These are phyloP conservation scores for Malacosoma neustria DNA, from an alignment of 2,888 invertebrate genomes.

Conservation along the genomic window DNA sequence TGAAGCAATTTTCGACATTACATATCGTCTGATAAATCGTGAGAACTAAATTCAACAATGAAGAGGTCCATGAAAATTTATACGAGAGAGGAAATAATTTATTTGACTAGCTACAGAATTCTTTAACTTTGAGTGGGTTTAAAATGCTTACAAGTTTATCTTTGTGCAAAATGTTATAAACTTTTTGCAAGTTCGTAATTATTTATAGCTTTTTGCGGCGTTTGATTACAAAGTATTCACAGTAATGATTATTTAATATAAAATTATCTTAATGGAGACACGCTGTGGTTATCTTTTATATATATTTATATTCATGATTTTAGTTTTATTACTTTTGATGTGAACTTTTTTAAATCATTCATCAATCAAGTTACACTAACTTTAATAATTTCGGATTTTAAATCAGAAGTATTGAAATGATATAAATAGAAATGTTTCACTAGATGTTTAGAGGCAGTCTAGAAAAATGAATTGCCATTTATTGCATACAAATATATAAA, in stretches of 20 bases:
- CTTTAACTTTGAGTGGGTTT: not conserved
- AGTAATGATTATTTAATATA: constrained; percentile 4
- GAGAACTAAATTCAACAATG: constrained; percentile 16
- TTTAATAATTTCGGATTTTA: not conserved
- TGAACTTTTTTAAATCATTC: no score
- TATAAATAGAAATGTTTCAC: not conserved
- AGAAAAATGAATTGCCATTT: no score
- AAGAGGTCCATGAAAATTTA: constrained; percentile 17
- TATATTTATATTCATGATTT: constrained; percentile 5
- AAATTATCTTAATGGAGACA: constrained; percentile 6
- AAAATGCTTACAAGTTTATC: no score
- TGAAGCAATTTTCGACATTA: no score
- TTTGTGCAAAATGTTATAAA: no score
- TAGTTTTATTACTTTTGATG: constrained; percentile 2
- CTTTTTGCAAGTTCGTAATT: no score
- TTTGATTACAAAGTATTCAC: not conserved
- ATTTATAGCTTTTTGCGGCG: not conserved
- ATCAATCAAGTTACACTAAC: no score
- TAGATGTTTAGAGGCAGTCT: no score
- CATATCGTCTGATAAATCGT: constrained; percentile 1
- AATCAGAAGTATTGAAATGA: not conserved
- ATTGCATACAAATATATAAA: no score
- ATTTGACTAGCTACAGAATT: constrained; percentile 7
- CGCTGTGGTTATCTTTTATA: constrained; percentile 3
- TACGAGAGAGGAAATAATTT: constrained; percentile 11